Evolutionary conservation across 2,888 invertebrate species (phyloP).

Genomic region (Drosophila pseudotalamancana): DNA sequence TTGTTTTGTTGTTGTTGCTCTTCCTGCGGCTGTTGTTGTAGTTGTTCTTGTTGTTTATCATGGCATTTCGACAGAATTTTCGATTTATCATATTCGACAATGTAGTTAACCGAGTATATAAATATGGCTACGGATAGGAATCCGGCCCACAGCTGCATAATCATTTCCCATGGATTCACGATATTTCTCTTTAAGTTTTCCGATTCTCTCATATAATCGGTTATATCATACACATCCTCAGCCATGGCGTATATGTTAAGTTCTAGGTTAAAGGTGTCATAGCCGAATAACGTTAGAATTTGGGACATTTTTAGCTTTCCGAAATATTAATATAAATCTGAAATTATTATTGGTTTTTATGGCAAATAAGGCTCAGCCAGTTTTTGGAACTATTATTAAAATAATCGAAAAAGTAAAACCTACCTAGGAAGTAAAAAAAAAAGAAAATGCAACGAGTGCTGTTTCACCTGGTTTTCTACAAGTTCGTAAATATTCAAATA

Average conservation of each 20-base stretch:
- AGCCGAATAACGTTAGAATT: constrained; percentile 16
- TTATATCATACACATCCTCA: constrained; percentile 41
- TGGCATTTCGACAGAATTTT: background rate
- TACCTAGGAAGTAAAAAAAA: too few relatives aligned
- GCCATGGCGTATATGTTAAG: constrained; percentile 42
- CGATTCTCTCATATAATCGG: constrained; percentile 18
- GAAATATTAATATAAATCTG: background rate
- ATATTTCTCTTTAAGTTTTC: constrained; percentile 5
- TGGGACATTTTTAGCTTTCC: constrained; percentile 34
- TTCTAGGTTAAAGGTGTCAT: constrained; percentile 34
- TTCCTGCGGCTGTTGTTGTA: background rate
- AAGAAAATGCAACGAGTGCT: too few relatives aligned
- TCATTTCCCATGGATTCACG: constrained; percentile 13
- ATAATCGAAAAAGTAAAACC: too few relatives aligned
- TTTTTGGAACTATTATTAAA: too few relatives aligned
- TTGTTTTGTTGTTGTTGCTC: too few relatives aligned
- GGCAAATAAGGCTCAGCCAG: background rate
- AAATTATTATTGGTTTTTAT: background rate
- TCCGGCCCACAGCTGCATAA: constrained; percentile 9
- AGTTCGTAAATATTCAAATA: too few relatives aligned
- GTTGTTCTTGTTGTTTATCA: too few relatives aligned
- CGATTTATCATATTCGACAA: background rate
- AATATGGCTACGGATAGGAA: constrained; percentile 26
- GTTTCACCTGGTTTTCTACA: too few relatives aligned
- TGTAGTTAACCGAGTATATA: background rate